A percentile compares a stretch with the other conserved stretches of the same genome.
Evolutionary conservation across 2,113 vertebrate species (phyloP).

Genomic region (Aspiorhynchus laticeps): DNA sequence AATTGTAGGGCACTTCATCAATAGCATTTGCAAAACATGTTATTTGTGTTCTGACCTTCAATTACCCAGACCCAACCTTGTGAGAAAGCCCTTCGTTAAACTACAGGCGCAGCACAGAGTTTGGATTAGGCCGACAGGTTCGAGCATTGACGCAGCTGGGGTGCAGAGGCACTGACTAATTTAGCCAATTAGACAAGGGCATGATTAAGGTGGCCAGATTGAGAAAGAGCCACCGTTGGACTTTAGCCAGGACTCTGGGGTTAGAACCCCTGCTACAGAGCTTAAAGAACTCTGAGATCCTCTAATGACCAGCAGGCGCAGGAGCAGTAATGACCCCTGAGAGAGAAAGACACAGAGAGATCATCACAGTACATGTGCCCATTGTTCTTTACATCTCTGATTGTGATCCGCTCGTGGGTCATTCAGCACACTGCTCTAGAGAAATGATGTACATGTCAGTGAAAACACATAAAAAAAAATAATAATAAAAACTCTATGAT

Average conservation of each 20-base stretch:
- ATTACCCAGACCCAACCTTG: slow-evolving; percentile 38
- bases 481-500: too few species aligned
- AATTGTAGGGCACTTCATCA: slow-evolving; percentile 28
- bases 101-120: slow-evolving; percentile 15
- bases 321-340: slow-evolving; percentile 68
- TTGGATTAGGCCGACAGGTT: slow-evolving; percentile 67
- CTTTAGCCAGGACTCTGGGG: slow-evolving; percentile 73
- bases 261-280: slow-evolving; percentile 72
- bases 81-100: slow-evolving; percentile 54
- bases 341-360: slow-evolving; percentile 17
- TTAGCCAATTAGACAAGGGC: slow-evolving; percentile 78
- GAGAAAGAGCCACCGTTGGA: slow-evolving; percentile 75
- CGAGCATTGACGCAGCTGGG: slow-evolving; percentile 67
- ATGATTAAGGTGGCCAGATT: slow-evolving; percentile 79
- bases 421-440: neutral
- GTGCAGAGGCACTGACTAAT: slow-evolving; percentile 71
- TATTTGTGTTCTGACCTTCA: slow-evolving; percentile 55
- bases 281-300: slow-evolving; percentile 58
- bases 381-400: slow-evolving; percentile 10
- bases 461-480: neutral
- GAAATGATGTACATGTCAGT: too few species aligned
- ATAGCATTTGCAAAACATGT: slow-evolving; percentile 35
- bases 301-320: slow-evolving; percentile 58
- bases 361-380: neutral
- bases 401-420: neutral